phyloP scores from a whole-genome alignment of 2,888 invertebrate genomes.

The Trissolcus brochymenae region DNA sequence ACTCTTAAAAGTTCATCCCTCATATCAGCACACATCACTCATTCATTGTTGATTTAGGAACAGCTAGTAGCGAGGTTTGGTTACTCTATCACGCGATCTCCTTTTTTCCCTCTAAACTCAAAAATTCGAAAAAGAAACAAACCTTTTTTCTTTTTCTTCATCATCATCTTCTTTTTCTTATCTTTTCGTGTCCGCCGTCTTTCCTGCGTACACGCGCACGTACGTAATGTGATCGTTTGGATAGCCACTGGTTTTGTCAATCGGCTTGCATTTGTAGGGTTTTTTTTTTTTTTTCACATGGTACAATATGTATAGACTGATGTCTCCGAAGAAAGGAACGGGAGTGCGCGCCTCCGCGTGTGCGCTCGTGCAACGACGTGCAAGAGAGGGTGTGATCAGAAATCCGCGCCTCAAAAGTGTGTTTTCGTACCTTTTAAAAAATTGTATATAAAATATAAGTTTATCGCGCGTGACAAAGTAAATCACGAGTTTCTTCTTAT shows the following conservation, averaged over 20 bases:
- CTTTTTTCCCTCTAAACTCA: constrained; percentile 67
- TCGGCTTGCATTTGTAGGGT: constrained; percentile 1
- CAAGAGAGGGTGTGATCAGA: constrained; percentile 22
- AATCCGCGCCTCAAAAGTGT: constrained; percentile 11
- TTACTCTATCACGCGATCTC: constrained; percentile 76
- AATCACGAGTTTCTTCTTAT: constrained; percentile 43
- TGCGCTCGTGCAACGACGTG: constrained; percentile 36
- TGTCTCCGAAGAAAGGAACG: constrained; percentile 49
- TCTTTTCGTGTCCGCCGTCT: constrained; percentile 20
- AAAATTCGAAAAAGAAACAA: constrained; percentile 64
- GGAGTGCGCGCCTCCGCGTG: constrained; percentile 47
- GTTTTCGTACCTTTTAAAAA: constrained; percentile 33
- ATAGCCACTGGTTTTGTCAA: constrained; percentile 16
- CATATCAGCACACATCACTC: constrained; percentile 73
- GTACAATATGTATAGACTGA: constrained; percentile 63
- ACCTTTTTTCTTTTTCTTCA: constrained; percentile 8
- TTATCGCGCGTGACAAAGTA: constrained; percentile 46
- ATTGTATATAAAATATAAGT: constrained; percentile 55
- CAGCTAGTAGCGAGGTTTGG: constrained; percentile 76
- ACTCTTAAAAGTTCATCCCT: constrained; percentile 65
- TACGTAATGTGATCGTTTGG: constrained; percentile 36
- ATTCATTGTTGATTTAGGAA: constrained; percentile 76
- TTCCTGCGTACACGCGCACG: constrained; percentile 46
- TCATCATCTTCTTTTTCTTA: constrained; percentile 24
- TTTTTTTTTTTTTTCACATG: constrained; percentile 44